Evolutionary conservation across 2,888 invertebrate species (phyloP).

Genomic region (Plebejus anna): DNA sequence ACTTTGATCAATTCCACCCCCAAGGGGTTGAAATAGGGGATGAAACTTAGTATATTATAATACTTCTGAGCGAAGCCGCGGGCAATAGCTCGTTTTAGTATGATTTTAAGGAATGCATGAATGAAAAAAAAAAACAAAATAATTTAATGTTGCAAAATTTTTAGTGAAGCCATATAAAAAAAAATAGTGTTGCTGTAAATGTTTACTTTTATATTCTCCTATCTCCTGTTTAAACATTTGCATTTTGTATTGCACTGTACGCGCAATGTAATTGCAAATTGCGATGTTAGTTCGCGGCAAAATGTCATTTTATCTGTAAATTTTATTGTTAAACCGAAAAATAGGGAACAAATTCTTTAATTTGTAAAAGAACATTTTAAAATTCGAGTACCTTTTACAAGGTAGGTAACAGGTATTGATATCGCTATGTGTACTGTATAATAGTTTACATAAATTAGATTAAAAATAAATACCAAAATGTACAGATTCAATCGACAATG

Average conservation of each 20-base stretch:
- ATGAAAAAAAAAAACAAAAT: not conserved
- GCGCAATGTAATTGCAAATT: conserved; percentile 16
- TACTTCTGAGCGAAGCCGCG: too few relatives aligned
- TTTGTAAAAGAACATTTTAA: not conserved
- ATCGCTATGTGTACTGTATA: not conserved
- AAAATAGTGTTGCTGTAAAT: conserved; percentile 10
- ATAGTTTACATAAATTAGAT: too few relatives aligned
- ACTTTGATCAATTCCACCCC: too few relatives aligned
- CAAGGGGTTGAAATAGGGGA: too few relatives aligned
- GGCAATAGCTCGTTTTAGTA: not conserved
- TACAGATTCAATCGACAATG: not conserved
- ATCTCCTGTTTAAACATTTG: conserved; percentile 16
- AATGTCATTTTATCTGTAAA: conserved; percentile 1
- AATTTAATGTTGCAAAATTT: not conserved
- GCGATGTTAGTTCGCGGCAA: not conserved
- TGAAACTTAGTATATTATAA: too few relatives aligned
- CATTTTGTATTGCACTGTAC: conserved; percentile 15
- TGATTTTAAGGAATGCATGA: not conserved
- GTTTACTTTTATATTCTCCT: conserved; percentile 12
- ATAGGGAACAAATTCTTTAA: not conserved
- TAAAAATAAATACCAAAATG: not conserved
- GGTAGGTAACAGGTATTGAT: not conserved
- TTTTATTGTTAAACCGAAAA: not conserved
- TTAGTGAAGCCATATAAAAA: not conserved
- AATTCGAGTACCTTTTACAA: not conserved